Conservation (phyloP, 2,113 vertebrate species). For the Ptilorrhoa leucosticta region DNA sequence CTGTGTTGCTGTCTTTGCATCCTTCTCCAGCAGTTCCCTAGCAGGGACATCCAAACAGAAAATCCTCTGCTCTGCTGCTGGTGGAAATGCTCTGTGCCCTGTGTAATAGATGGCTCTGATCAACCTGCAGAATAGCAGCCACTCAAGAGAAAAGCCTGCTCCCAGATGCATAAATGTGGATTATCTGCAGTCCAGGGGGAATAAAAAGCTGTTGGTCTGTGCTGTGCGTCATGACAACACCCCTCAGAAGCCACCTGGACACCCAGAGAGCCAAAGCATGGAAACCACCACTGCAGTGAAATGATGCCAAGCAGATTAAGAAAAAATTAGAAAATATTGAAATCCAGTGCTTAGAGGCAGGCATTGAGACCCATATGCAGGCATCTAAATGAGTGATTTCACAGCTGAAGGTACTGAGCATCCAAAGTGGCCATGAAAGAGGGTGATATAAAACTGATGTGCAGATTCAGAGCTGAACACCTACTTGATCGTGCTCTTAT, state of each 20-base stretch:
- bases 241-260: background rate
- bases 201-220: background rate
- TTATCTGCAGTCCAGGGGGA: background rate
- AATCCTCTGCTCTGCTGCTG: background rate
- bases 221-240: accelerated
- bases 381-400: background rate
- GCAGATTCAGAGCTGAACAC: background rate
- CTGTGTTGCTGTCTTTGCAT: background rate
- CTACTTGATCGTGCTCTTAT: background rate
- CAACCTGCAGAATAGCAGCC: background rate
- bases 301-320: background rate
- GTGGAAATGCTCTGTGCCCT: background rate
- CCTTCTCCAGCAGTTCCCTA: background rate
- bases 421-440: background rate
- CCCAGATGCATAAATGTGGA: background rate
- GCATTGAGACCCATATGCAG: background rate
- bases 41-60: background rate
- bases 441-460: background rate
- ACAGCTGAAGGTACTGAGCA: background rate
- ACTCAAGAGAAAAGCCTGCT: background rate
- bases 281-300: background rate
- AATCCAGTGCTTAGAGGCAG: background rate
- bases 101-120: background rate
- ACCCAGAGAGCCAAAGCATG: background rate
- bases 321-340: background rate